phyloP scores from a whole-genome alignment of 1,140 invertebrate genomes.

The Eurosta solidaginis region DNA sequence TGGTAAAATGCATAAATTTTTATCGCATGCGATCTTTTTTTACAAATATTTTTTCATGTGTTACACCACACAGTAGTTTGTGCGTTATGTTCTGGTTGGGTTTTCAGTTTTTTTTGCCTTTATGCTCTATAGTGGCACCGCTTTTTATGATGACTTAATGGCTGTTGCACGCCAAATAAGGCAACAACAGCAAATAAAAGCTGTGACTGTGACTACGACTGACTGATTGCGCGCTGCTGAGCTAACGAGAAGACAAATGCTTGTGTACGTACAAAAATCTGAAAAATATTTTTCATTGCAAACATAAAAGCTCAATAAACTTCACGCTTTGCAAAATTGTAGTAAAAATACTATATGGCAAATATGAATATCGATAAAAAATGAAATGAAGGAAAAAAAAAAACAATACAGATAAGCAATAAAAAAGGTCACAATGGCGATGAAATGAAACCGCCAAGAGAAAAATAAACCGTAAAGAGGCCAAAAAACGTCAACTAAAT shows the following conservation, averaged over 20 bases:
- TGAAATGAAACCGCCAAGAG: slow-evolving; percentile 2
- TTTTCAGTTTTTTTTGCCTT: background rate
- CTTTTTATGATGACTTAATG: slow-evolving; percentile 26
- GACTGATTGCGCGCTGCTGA: background rate
- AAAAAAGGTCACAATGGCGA: background rate
- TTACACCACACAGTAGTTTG: too few species aligned
- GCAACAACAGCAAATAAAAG: slow-evolving; percentile 10
- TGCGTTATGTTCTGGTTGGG: too few species aligned
- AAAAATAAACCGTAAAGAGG: background rate
- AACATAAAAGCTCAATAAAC: background rate
- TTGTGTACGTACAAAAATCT: background rate
- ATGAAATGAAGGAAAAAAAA: background rate
- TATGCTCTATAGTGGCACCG: background rate
- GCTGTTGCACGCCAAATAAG: slow-evolving; percentile 4
- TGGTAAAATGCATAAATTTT: slow-evolving; percentile 18
- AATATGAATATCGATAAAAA: background rate
- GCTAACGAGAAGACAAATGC: background rate
- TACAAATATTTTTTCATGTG: background rate
- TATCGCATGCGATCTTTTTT: slow-evolving; percentile 22
- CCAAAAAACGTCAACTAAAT: background rate
- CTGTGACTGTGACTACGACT: background rate
- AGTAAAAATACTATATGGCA: slow-evolving; percentile 3
- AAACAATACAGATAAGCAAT: background rate
- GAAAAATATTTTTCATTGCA: background rate
- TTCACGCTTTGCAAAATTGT: background rate